Base-by-base conservation (phyloP, 2,888 invertebrate species). In the Oscheius sp. region DNA sequence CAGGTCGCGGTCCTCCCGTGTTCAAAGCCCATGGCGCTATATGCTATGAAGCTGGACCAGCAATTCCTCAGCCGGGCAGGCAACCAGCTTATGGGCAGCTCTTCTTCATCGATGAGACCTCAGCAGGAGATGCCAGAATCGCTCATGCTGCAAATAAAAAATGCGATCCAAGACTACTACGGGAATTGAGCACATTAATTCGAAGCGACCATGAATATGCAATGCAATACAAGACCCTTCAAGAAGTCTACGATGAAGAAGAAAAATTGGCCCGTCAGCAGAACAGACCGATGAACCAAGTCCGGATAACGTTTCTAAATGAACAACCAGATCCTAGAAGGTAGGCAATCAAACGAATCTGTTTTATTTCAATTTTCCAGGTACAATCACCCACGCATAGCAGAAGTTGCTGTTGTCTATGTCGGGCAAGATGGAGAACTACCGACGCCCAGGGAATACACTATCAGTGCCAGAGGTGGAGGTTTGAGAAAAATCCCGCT, bases 401-500 rank as follows among this genome's bases (percentile, higher is more conserved):
- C 25, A 9, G 66, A 86, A 75, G 77, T 85, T 0, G 80, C 84
- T 9, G 75, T 78, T 12, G 72, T 86, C 13, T 85, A 63, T 41
- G 76, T 81, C 43, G 81, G 73, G 12, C 35, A 70, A 0, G 73
- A 76, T 23, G 78, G 61, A 23, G 79, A 66, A 12, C 45, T 76
- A 25, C 79, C 78, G 0, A 58, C 43, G 1, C 46, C n/a, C 82
- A 88, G 52, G 87, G 49, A 88, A 81, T 88, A 89, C 35, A 76
- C 88, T 56, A 61, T 89, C 41, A 82, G 78, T 74, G 74, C n/a
- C 43, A 78, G 73, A 79, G 78, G 77, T 64, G 77, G 80, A 45
- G 71, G 55, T n/a, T 55, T 89, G 16, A 59, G 76, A n/a, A 70
- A 84, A 6, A 85, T 89, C 3, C 58, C 89, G 35, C 86, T 86